Percentiles rank a stretch among this genome's conserved stretches.
These are phyloP conservation scores for Caenorhabditis sinica DNA, from an alignment of 2,888 invertebrate species.

Conservation along the genomic window DNA sequence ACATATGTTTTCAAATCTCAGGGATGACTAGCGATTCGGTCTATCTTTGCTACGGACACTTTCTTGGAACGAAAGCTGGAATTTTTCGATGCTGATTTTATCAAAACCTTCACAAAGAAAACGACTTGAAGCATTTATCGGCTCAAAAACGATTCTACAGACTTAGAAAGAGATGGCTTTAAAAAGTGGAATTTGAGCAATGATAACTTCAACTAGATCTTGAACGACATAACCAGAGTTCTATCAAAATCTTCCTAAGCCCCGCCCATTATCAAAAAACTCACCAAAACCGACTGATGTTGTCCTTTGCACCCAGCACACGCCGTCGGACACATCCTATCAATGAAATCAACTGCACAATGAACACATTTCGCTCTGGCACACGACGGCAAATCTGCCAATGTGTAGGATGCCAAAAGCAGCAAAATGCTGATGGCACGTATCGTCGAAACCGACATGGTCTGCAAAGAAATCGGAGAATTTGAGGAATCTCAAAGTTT, in stretches of 20 bases:
- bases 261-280: background rate
- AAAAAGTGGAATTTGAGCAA: background rate
- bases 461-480: background rate
- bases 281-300: slow-evolving; percentile 36
- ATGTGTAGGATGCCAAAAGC: slow-evolving; percentile 43
- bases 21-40: no score
- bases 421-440: slow-evolving; percentile 63
- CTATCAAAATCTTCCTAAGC: background rate
- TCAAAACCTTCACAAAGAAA: no score
- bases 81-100: no score
- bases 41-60: no score
- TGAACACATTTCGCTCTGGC: slow-evolving; percentile 80
- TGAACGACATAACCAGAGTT: no score
- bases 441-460: slow-evolving; percentile 66
- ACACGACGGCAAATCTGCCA: slow-evolving; percentile 80
- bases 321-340: slow-evolving; percentile 75
- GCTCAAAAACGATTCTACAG: background rate
- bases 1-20: background rate
- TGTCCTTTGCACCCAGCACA: slow-evolving; percentile 65
- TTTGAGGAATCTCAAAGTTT: slow-evolving; percentile 4
- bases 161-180: background rate
- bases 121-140: no score
- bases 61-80: no score
- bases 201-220: no score
- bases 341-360: slow-evolving; percentile 81